Percentiles rank a stretch among this genome's conserved stretches.
Evolutionary conservation across 2,888 invertebrate species (phyloP).

Genomic region (Diarsia dahlii): DNA sequence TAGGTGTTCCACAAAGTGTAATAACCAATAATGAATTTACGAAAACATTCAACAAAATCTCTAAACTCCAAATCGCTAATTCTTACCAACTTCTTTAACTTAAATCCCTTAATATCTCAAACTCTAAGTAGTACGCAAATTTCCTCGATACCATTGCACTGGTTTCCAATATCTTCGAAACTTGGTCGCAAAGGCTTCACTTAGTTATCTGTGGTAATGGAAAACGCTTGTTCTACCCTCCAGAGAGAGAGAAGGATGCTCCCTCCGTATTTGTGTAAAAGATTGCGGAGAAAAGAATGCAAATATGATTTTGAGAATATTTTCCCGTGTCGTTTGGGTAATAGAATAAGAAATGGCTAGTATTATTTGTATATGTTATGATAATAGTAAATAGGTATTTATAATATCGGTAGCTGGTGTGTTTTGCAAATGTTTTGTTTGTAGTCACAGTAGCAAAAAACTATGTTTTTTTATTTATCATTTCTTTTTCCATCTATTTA

Average conservation of each 20-base stretch:
- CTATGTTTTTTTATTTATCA: background rate
- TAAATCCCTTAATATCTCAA: constrained; percentile 17
- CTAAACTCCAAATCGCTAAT: background rate
- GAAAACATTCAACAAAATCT: background rate
- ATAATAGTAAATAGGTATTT: background rate
- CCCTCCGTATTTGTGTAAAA: constrained; percentile 49
- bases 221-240: constrained; percentile 58
- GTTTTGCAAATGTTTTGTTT: background rate
- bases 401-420: background rate
- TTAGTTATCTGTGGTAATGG: constrained; percentile 58
- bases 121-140: constrained; percentile 29
- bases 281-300: constrained; percentile 36
- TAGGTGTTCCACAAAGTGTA: background rate
- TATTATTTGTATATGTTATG: constrained; percentile 4
- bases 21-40: constrained; percentile 13
- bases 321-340: constrained; percentile 9
- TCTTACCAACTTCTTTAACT: constrained; percentile 14
- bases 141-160: constrained; percentile 38
- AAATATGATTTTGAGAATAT: constrained; percentile 46
- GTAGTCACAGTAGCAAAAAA: background rate
- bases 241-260: constrained; percentile 36
- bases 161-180: constrained; percentile 48
- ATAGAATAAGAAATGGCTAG: constrained; percentile 10
- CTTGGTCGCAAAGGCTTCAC: constrained; percentile 43
- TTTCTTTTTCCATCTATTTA: background rate